Base-by-base conservation (phyloP, 2,797 vertebrate species). In the Lutjanus campechanus region DNA sequence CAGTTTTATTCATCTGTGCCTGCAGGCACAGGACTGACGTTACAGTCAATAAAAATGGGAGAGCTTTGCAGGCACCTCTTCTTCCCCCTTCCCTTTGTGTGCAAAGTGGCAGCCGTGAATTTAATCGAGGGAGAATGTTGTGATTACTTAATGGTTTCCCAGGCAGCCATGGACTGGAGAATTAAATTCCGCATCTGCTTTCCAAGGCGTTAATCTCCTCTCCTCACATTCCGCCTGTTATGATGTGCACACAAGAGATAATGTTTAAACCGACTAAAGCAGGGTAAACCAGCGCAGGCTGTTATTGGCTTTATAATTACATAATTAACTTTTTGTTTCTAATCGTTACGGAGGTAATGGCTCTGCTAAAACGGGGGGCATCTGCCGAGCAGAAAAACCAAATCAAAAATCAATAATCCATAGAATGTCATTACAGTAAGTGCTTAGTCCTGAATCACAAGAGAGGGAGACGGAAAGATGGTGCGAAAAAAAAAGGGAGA, bases 321-420 rank as follows among this genome's bases (percentile, higher is more conserved):
- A 98, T 98, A 99, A 99, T 99, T 99, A 99, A 99, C 97, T 99
- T 99, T 99, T 98, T 99, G 98, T 99, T 98, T 99, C 97, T 99
- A 99, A 99, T 99, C 97, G 96, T 99, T 99, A 99, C 95, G 96
- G 97, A 99, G 97, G 98, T 99, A 99, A 99, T 99, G 98, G 97
- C 97, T 97, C 97, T 91, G 96, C 96, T 97, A 97, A 98, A 99
- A 99, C 96, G 96, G 92, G 91, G 92, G 96, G 97, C 97, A 97
- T 97, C 96, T 97, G 97, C 96, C 94, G 95, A 96, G 96, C 96
- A 96, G 96, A 86, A 94, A 92, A 97, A 97, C 96, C 97, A 98
- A 99, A 99, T 99, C 97, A 98, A 99, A 98, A 99, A 99, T 99
- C 98, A 99, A 99, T 99, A 99, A 98, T 98, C 98, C 98, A 99